Base-by-base conservation (phyloP, 2,888 invertebrate genomes). In the Leptarthrus brevirostris region DNA sequence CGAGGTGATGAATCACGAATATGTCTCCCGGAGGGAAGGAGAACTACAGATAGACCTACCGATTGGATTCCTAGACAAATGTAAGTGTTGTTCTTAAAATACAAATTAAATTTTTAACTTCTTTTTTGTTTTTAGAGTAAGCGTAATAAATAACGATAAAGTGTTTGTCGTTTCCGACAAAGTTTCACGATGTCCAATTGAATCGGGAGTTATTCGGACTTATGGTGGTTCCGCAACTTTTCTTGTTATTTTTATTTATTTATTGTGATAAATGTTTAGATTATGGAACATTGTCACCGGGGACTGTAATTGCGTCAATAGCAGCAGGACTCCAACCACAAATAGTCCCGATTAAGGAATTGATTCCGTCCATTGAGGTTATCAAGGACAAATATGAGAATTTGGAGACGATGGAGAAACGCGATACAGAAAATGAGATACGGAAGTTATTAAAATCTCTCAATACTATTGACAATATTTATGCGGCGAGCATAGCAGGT, bases 171-270 rank as follows among this genome's bases (percentile, higher is more conserved):
- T 74, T 53, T 52, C 75, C 2, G 61, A 56, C 1, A 47, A 76
- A 30, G 12, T 77, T 12, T 79, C 79, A 4, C 70, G 87, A 78
- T 91, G 91, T 80, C 91, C 91, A 0, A 86, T 89, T 74, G 91
- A 91, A 85, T 86, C 87, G 36, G 92, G 92, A 1, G 89, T 90
- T 0, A 84, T 92, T 8, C 86, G 88, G 80, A 89, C 90, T 0
- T 84, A 69, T 22, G 53, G 74, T 74, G 75, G 66, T 47, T 69
- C 18, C 0, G n/a, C n/a, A n/a, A n/a, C n/a, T n/a, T n/a, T n/a
- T n/a, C n/a, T n/a, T n/a, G n/a, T 2, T 49, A n/a, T n/a, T n/a
- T n/a, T n/a, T n/a, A n/a, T n/a, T n/a, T n/a, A n/a, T n/a, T n/a
- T n/a, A n/a, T n/a, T n/a, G n/a, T n/a, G n/a, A n/a, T n/a, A n/a